Base-by-base conservation (phyloP, 2,797 vertebrate species). In the Anabas testudineus region DNA sequence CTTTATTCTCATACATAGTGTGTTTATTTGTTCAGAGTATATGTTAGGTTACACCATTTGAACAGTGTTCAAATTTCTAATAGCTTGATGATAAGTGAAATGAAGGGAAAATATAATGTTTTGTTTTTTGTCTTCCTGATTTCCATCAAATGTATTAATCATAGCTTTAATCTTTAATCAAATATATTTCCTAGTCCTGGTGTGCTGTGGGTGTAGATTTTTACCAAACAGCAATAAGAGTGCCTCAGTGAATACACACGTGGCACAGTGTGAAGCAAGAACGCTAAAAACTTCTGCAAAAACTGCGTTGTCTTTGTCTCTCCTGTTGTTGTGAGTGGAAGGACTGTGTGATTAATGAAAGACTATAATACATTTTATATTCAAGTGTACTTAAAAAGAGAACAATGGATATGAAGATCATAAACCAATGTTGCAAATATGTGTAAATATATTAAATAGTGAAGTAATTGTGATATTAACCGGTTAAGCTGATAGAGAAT, bases 341-440 rank as follows among this genome's bases (percentile, higher is more conserved):
- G 67, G 56, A 72, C 52, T 80, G 74, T 71, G 46, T 77, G 69
- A 42, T 61, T 81, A 47, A 48, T 82, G 18, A 30, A 72, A 57
- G 80, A 67, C 47, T 43, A 60, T 81, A 77, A 78, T 47, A 62
- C 18, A 70, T 85, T 91, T 92, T 86, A 82, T 86, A 91, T 92
- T 91, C 71, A 94, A 94, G 94, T 94, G 93, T 94, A 94, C 94
- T 94, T 94, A 93, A 75, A 79, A 83, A 58, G 48, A 87, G 60
- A 84, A 74, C 73, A 76, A 74, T 71, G 39, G 71, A 80, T 78
- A 85, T 63, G 53, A 88, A 87, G 52, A 72, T 48, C 32, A 68
- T 59, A 71, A 77, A 76, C 68, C 66, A 51, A 52, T 66, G 69
- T 86, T 91, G 74, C 65, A 76, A 78, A 82, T 90, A 77, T 88